These are phyloP conservation scores for Lepas anatifera DNA, from an alignment of 2,888 invertebrate species.

Conservation along the genomic window DNA sequence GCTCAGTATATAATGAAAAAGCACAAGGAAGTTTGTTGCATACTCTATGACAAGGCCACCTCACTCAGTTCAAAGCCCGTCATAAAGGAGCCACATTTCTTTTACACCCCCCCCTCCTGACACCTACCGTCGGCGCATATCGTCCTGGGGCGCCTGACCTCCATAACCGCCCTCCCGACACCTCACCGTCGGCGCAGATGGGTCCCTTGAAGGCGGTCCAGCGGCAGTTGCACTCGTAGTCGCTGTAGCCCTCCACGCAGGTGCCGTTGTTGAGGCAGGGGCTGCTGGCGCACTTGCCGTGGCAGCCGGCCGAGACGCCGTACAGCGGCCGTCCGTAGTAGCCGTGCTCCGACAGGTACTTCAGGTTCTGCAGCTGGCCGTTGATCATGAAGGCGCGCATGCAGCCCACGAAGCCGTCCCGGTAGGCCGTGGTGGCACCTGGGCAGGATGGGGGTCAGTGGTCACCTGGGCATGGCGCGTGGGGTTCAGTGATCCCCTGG, in stretches of 20 bases:
- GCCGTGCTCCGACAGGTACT: constrained; percentile 23
- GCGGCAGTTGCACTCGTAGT: constrained; percentile 87
- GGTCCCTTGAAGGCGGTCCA: constrained; percentile 98
- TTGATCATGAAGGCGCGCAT: constrained; percentile 54
- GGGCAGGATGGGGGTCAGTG: background rate
- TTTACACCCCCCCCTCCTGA: too few species aligned
- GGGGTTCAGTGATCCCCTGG: too few species aligned
- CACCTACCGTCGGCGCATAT: too few species aligned
- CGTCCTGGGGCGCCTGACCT: too few species aligned
- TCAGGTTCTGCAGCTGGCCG: constrained; percentile 24
- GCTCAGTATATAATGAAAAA: too few species aligned
- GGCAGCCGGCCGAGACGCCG: constrained; percentile 69
- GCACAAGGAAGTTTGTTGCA: too few species aligned
- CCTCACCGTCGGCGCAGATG: constrained; percentile 73
- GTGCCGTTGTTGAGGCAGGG: constrained; percentile 96
- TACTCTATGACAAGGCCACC: too few species aligned
- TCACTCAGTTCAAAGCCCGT: too few species aligned
- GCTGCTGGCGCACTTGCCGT: constrained; percentile 76
- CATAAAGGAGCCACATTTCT: too few species aligned
- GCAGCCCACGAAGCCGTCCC: constrained; percentile 91
- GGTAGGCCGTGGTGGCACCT: constrained; percentile 61
- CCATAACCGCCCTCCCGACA: too few species aligned
- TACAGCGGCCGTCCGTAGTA: constrained; percentile 15
- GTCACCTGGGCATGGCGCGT: too few species aligned
- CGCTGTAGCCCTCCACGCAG: constrained; percentile 84